phyloP scores from a whole-genome alignment of 2,888 invertebrate genomes.

The Cremastinae sp. region DNA sequence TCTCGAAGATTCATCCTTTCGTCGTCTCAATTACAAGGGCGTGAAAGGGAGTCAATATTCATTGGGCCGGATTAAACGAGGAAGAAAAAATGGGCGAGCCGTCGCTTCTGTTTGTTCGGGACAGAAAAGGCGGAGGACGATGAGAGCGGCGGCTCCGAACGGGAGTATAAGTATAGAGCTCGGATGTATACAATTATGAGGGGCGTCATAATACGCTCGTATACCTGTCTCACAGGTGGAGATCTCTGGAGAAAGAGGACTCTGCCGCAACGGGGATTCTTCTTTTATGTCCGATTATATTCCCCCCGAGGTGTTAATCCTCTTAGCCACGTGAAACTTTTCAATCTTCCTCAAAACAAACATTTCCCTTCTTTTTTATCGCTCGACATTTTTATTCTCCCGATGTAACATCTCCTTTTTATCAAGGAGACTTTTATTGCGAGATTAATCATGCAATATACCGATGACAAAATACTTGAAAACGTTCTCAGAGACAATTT shows the following conservation, averaged over 20 bases:
- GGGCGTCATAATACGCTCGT: conserved; percentile 64
- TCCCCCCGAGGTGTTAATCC: conserved; percentile 61
- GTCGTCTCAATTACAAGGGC: conserved; percentile 40
- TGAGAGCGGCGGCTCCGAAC: conserved; percentile 18
- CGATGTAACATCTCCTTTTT: neutral
- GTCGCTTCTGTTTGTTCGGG: conserved; percentile 58
- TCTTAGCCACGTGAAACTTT: conserved; percentile 46
- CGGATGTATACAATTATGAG: conserved; percentile 59
- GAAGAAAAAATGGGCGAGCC: conserved; percentile 46
- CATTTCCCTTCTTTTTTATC: too few species aligned
- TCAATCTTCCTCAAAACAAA: conserved; percentile 21
- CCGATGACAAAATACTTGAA: neutral
- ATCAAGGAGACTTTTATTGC: neutral
- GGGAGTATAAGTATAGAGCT: conserved; percentile 31
- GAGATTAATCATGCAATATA: neutral
- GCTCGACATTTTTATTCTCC: neutral
- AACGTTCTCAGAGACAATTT: conserved; percentile 7
- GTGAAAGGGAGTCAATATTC: conserved; percentile 45
- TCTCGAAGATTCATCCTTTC: conserved; percentile 3
- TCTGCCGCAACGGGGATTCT: conserved; percentile 43
- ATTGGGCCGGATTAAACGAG: conserved; percentile 22
- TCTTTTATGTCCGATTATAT: conserved; percentile 59
- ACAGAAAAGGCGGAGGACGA: conserved; percentile 7
- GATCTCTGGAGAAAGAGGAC: conserved; percentile 14
- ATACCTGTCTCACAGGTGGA: conserved; percentile 62